phyloP scores from a whole-genome alignment of 2,797 vertebrate genomes.

The Kryptopterus vitreolus region DNA sequence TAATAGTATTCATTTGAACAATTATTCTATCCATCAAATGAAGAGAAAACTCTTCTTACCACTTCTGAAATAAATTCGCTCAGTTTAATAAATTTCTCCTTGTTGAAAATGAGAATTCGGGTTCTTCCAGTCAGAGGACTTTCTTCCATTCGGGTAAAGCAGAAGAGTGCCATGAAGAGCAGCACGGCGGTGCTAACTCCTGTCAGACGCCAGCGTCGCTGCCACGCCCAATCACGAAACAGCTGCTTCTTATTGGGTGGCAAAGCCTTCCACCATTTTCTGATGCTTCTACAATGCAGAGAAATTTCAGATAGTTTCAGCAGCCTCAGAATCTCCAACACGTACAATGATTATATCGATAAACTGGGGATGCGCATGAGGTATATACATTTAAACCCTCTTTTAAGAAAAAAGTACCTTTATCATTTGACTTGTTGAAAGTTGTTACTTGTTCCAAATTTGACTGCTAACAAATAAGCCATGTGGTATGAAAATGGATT shows the following conservation, averaged over 20 bases:
- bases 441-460: background rate
- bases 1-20: background rate
- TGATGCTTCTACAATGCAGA: constrained; percentile 79
- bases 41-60: constrained; percentile 73
- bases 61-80: constrained; percentile 77
- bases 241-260: constrained; percentile 83
- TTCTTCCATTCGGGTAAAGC: constrained; percentile 89
- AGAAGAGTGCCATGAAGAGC: constrained; percentile 76
- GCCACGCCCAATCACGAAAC: constrained; percentile 75
- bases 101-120: constrained; percentile 85
- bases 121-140: constrained; percentile 87
- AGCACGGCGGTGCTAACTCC: constrained; percentile 69
- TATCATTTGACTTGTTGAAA: too few species aligned
- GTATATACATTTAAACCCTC: background rate
- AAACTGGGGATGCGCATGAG: background rate
- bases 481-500: too few species aligned
- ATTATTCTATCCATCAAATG: background rate
- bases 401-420: background rate
- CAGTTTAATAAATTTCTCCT: constrained; percentile 83
- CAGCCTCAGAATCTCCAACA: too few species aligned
- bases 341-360: background rate
- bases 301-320: background rate
- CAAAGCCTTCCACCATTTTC: constrained; percentile 91
- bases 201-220: constrained; percentile 81
- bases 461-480: background rate